A percentile compares a stretch with the other conserved stretches of the same genome.
Evolutionary conservation across 2,113 vertebrate genomes (phyloP).

Genomic region (Callaeas wilsoni): DNA sequence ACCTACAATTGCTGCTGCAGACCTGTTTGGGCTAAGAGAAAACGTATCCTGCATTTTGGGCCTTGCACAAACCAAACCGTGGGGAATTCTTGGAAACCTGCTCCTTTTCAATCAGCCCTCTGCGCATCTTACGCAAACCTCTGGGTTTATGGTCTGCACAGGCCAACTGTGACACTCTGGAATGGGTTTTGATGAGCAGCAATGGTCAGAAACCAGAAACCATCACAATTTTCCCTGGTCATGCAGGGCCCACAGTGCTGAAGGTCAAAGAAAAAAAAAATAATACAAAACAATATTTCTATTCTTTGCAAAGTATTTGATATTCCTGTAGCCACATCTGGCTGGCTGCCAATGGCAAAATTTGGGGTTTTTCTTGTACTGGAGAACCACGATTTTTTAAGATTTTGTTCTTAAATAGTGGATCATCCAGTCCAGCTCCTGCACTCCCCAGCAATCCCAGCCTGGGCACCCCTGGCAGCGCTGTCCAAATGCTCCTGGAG

Average conservation of each 20-base stretch:
- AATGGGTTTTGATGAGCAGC: not conserved
- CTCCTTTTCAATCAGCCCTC: not conserved
- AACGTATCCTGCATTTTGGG: not conserved
- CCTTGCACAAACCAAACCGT: not conserved
- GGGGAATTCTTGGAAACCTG: not conserved
- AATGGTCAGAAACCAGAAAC: slow-evolving; percentile 2
- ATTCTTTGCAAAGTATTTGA: not conserved
- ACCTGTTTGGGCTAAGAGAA: not conserved
- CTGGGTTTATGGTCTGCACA: not conserved
- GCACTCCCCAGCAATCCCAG: fast-evolving
- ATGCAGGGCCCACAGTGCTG: not conserved
- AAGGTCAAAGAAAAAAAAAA: not conserved
- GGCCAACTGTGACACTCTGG: not conserved
- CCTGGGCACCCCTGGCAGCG: not conserved
- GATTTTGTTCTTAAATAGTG: not conserved
- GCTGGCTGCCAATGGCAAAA: not conserved
- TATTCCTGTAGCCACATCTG: not conserved
- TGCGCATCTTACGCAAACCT: not conserved
- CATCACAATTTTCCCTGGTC: not conserved
- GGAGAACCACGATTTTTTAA: not conserved
- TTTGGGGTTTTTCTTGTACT: not conserved
- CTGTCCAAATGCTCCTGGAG: not conserved
- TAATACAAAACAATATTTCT: not conserved
- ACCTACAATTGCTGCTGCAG: not conserved
- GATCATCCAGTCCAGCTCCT: not conserved